A percentile compares a stretch with the other conserved stretches of the same genome.
phyloP scores from a whole-genome alignment of 2,113 vertebrate species.

The Glaucidium brasilianum region DNA sequence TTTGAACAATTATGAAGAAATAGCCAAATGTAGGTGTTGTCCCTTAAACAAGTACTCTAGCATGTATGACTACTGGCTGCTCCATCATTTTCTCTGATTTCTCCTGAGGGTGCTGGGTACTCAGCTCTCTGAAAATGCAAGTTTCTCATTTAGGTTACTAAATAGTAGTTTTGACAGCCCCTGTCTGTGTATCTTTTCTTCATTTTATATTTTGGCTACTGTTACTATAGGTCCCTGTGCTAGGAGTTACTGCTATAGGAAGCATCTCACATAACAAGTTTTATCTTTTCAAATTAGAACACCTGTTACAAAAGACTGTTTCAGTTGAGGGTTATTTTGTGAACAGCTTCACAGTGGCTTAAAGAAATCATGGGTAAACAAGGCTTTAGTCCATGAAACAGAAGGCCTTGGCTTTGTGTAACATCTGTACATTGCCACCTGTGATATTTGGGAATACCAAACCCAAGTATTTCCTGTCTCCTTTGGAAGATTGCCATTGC shows the following conservation, averaged over 20 bases:
- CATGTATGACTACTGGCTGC: background rate
- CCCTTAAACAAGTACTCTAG: background rate
- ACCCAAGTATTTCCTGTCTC: background rate
- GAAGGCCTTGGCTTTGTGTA: background rate
- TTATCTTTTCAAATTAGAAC: background rate
- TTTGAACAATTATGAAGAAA: background rate
- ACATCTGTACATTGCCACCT: fast-evolving
- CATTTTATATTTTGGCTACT: background rate
- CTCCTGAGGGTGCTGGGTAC: background rate
- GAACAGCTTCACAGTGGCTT: background rate
- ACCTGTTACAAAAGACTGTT: background rate
- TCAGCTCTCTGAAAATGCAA: background rate
- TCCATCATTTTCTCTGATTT: background rate
- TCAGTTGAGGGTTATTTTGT: background rate
- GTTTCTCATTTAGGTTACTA: background rate
- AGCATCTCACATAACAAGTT: background rate
- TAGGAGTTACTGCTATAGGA: background rate
- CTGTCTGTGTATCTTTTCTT: background rate
- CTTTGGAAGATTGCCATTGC: background rate
- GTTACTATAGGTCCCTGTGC: background rate
- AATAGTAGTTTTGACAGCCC: background rate
- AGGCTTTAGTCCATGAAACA: background rate
- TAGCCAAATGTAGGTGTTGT: background rate
- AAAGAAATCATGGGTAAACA: background rate
- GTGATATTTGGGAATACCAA: background rate